phyloP scores from a whole-genome alignment of 2,113 vertebrate genomes.

The Phaethornis superciliosus region DNA sequence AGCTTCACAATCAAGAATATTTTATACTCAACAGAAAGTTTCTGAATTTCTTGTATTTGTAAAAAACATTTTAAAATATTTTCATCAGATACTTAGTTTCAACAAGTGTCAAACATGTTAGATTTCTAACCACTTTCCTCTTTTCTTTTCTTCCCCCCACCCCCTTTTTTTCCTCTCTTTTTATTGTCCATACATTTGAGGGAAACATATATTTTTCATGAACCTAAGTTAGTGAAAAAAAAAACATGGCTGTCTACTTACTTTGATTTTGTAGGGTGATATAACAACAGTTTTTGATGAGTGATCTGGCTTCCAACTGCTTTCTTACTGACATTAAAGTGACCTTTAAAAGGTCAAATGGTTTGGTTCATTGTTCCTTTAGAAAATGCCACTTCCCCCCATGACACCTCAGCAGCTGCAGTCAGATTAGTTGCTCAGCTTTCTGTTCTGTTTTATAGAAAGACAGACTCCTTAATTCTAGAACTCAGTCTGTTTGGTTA shows the following conservation, averaged over 20 bases:
- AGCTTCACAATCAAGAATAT: background rate
- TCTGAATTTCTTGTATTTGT: background rate
- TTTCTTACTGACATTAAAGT: slow-evolving; percentile 4
- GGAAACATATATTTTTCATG: background rate
- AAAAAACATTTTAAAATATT: background rate
- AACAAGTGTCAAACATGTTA: background rate
- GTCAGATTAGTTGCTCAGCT: background rate
- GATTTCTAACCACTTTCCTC: background rate
- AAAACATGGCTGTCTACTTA: background rate
- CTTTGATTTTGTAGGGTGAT: background rate
- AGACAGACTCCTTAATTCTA: background rate
- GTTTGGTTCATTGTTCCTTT: slow-evolving; percentile 11
- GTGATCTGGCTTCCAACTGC: background rate
- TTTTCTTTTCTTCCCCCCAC: background rate
- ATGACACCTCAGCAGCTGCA: background rate
- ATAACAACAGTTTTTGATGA: background rate
- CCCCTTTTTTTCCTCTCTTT: too few species aligned
- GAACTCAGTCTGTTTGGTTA: background rate
- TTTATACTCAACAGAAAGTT: background rate
- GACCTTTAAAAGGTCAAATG: slow-evolving; percentile 21
- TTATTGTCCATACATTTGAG: background rate
- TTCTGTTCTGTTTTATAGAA: background rate
- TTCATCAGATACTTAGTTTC: background rate
- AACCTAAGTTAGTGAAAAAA: background rate
- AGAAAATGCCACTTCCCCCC: slow-evolving; percentile 17